Evolutionary conservation across 2,797 vertebrate species (phyloP), one percentile per base, ranked within the genome.

Genomic region (Peromyscus melanophrys): DNA sequence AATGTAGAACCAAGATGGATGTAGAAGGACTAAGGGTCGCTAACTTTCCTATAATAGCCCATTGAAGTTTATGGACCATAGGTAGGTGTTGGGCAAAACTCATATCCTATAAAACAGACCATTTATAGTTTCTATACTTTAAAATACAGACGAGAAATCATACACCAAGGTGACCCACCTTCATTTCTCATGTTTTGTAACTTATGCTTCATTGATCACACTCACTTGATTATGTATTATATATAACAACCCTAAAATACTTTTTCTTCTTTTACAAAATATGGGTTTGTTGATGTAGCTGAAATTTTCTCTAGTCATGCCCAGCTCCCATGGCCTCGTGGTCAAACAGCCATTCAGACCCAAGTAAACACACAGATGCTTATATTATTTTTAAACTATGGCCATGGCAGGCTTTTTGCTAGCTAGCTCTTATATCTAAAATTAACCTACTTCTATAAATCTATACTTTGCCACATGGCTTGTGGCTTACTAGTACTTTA

Each of bases 241-340:
- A 25, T 92, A 10, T 80, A 34, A 25, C 43, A 96, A 90, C 43
- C 37, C 59, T 92, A 78, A 90, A 96, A 76, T 87, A 71, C 77
- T 86, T 19, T 71, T 17, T 89, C n/a, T 13, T 4, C 25, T 29
- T 93, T 94, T 78, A 88, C 10, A 46, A 80, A 92, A 86, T 78
- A 55, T 31, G 52, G 27, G 3, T 49, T 25, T 87, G 83, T 63
- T 83, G 78, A 59, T 21, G 19, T 59, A 55, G 52, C 52, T 16
- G 52, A 55, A 14, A 55, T 55, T 55, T 55, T 55, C 52, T 55
- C 14, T 55, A 14, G 52, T 55, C 52, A 55, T 55, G 52, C 13
- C 14, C 14, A 55, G 14, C 52, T 55, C 14, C 52, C 52, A 55
- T 16, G 52, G 14, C 14, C 52, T 55, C 14, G 52, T 3, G 14